Base-by-base conservation (phyloP, 2,113 vertebrate genomes). In the Puma concolor region DNA sequence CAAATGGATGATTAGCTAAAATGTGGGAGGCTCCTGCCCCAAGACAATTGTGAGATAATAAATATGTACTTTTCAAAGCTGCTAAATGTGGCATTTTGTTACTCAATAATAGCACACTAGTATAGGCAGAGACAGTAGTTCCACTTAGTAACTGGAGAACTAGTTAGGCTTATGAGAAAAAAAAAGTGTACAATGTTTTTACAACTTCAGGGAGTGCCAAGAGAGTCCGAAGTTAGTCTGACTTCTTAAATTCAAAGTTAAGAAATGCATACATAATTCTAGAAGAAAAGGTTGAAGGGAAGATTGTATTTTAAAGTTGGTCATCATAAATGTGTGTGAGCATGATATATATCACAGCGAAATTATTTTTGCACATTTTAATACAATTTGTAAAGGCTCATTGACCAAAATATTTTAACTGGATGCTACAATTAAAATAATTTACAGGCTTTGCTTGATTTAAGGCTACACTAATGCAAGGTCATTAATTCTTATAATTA, bases 381-480 rank as follows among this genome's bases (percentile, higher is more conserved):
- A 96, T 94, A 74, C 11, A 96, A 96, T 96, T 94, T 94, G 86
- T 76, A 95, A 95, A 80, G 95, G 52, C 67, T 96, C 95, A 94
- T 98, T 97, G 79, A 77, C 83, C 72, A 96, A 97, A 96, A 96
- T 97, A 96, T 96, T 97, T 95, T 96, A 87, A 95, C 69, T 97
- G 79, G 36, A 93, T 96, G 33, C 67, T 66, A 69, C 83, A 94
- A 97, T 97, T 96, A 97, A 96, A 97, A 95, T 96, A 97, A 96
- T 96, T 96, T 94, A 94, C 50, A 94, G 44, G 33, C 52, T 94
- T 92, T 96, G 36, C 54, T 95, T 96, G 87, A 98, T 98, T 97
- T 97, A 98, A 95, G 63, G 60, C 52, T 82, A 93, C 17, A 91
- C 41, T 88, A 93, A 96, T 69, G 50, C 27, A 86, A 95, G 79